A percentile compares a stretch with the other conserved stretches of the same genome.
These are phyloP conservation scores for Echeneis naucrates DNA, from an alignment of 2,797 vertebrate genomes.

Conservation along the genomic window DNA sequence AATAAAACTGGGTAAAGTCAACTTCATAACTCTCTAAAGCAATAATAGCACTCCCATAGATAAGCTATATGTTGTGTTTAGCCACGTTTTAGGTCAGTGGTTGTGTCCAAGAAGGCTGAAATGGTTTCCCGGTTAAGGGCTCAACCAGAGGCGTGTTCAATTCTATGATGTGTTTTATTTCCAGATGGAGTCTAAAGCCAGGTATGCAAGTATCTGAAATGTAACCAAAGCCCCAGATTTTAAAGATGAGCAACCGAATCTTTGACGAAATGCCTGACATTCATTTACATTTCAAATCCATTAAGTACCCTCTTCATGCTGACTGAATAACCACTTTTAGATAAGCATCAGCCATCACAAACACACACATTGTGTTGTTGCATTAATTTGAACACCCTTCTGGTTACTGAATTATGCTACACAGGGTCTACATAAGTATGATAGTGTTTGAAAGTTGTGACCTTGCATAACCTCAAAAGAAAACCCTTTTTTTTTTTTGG, in stretches of 20 bases:
- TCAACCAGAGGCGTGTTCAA: constrained; percentile 76
- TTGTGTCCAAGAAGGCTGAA: constrained; percentile 47
- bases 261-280: neutral
- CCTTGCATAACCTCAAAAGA: constrained; percentile 75
- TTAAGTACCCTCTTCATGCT: neutral
- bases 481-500: constrained; percentile 39
- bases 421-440: constrained; percentile 65
- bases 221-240: constrained; percentile 55
- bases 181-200: neutral
- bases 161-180: constrained; percentile 16
- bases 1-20: constrained; percentile 59
- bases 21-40: constrained; percentile 76
- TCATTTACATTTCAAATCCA: constrained; percentile 14
- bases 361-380: neutral
- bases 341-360: neutral
- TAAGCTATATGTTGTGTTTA: constrained; percentile 76
- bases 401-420: constrained; percentile 63
- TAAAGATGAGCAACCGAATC: constrained; percentile 22
- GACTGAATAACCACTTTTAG: neutral
- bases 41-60: constrained; percentile 78
- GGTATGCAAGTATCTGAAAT: constrained; percentile 5
- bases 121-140: constrained; percentile 71
- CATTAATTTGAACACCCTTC: constrained; percentile 70
- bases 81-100: constrained; percentile 52
- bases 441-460: constrained; percentile 57